Evolutionary conservation across 2,888 invertebrate genomes (phyloP), one percentile per base, ranked within the genome.

Genomic region (Rhagonycha fulva): DNA sequence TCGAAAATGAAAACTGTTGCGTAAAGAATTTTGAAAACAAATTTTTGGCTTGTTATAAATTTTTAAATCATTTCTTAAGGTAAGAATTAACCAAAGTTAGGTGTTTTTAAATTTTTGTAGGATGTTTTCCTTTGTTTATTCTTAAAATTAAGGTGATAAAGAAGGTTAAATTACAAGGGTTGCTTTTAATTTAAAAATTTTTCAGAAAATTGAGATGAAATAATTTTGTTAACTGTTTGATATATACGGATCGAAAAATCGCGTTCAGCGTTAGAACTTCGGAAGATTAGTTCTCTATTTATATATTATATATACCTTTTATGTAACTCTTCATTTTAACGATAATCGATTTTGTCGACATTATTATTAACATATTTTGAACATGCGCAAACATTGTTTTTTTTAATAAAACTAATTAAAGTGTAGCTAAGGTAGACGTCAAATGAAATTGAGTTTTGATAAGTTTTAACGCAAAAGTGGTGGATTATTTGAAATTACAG

Each of bases 331-430:
- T 66, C 63, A 66, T 66, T 66, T 76, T 62, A 76, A 76, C 68
- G 68, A 68, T 69, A 69, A 76, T 76, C 76, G 76, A 76, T 76
- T 76, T 76, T 70, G 28, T 68, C 68, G 70, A 76, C 76, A 76
- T 72, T 72, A 75, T 67, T 68, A 72, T 75, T 72, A 76, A 76
- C 72, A 68, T 69, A 72, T 71, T 72, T 72, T 14, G 76, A 76
- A 76, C 76, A 76, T 76, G 76, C 76, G 76, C 76, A 76, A 72
- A 69, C 68, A 75, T 66, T 62, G 62, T 62, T 66, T 66, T 66
- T n/a, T 66, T 66, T 66, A 24, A 26, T 19, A 66, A 66, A 66
- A 26, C 26, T 66, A 66, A 66, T 66, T 66, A 66, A 66, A 66
- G 26, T 26, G 23, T 62, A 62, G 23, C 23, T 66, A 24, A 66